Evolutionary conservation across 2,113 vertebrate genomes (phyloP).

Genomic region (Herpetotheres cachinnans): DNA sequence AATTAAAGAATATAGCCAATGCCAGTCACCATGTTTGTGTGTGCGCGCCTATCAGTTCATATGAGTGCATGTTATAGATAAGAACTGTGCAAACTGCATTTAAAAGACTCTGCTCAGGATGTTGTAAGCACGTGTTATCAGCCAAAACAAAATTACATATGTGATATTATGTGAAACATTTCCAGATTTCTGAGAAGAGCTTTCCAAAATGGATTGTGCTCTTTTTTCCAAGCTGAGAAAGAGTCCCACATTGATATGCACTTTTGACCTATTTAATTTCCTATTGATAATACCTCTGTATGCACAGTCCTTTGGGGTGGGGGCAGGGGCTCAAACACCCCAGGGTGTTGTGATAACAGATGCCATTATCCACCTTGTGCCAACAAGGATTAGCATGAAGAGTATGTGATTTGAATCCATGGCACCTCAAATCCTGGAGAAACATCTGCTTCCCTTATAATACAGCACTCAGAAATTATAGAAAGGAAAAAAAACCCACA

Average conservation of each 20-base stretch:
- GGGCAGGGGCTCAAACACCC: background rate
- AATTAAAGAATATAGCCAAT: rapidly evolving
- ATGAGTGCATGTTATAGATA: background rate
- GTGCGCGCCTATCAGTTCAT: background rate
- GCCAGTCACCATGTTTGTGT: background rate
- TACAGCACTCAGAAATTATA: background rate
- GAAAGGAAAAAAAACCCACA: background rate
- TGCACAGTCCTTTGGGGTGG: background rate
- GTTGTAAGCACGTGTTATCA: background rate
- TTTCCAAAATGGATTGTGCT: background rate
- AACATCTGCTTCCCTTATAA: conserved; percentile 46
- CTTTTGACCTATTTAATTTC: background rate
- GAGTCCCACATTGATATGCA: background rate
- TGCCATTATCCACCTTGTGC: conserved; percentile 33
- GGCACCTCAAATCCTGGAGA: conserved; percentile 27
- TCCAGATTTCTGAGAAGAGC: background rate
- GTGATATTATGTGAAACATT: background rate
- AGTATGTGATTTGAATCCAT: conserved; percentile 48
- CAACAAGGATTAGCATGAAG: conserved; percentile 55
- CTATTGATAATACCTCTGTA: background rate
- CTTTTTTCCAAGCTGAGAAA: background rate
- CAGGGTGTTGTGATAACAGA: conserved; percentile 33
- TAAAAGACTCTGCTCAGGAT: background rate
- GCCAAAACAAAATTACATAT: background rate
- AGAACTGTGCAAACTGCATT: background rate